A percentile compares a stretch with the other conserved stretches of the same genome.
Evolutionary conservation across 2,797 vertebrate genomes (phyloP).

Genomic region (Kryptolebias ocellatus): DNA sequence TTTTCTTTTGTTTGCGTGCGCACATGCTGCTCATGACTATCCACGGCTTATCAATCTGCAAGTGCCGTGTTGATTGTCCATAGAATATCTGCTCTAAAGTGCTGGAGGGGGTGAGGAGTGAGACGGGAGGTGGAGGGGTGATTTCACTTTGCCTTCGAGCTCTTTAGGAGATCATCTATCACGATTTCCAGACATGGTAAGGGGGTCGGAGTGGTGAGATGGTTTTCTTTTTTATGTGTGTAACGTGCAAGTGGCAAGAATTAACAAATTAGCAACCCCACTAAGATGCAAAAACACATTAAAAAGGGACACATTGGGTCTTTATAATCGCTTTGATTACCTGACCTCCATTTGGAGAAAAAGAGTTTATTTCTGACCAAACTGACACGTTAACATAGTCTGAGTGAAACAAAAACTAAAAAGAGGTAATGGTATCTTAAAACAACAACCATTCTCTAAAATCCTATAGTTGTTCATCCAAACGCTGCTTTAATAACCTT

Average conservation of each 20-base stretch:
- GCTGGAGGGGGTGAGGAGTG: conserved; percentile 31
- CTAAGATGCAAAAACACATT: background rate
- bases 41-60: conserved; percentile 69
- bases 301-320: background rate
- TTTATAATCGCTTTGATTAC: no score
- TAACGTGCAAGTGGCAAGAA: conserved; percentile 3
- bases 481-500: no score
- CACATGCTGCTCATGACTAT: conserved; percentile 23
- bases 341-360: no score
- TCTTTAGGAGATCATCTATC: conserved; percentile 70
- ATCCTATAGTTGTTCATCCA: no score
- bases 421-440: no score
- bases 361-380: no score
- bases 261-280: conserved; percentile 41
- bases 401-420: no score
- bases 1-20: conserved; percentile 3
- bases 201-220: conserved; percentile 40
- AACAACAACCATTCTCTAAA: no score
- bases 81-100: conserved; percentile 76
- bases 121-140: background rate
- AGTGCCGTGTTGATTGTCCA: conserved; percentile 67
- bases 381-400: no score
- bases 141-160: conserved; percentile 73
- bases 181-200: conserved; percentile 69
- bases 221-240: conserved; percentile 5